Base-by-base conservation (phyloP, 2,113 vertebrate genomes). In the Muntiacus muntjak region DNA sequence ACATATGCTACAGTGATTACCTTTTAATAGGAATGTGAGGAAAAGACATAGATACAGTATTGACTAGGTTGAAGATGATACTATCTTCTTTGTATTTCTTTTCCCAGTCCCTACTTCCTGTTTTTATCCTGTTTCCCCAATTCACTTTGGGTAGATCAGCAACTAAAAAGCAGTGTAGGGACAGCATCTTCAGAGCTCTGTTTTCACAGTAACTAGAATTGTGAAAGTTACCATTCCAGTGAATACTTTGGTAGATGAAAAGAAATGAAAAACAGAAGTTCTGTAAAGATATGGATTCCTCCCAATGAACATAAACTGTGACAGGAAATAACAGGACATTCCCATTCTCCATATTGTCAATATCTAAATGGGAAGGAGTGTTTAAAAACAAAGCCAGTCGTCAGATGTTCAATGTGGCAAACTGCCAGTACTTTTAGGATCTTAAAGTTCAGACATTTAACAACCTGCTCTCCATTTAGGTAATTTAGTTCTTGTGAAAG, bases 371-470 rank as follows among this genome's bases (percentile, higher is more conserved):
- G 40, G 40, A 76, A 96, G 58, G 64, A 74, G 47, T 97, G 28
- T 92, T 98, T 96, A 95, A 82, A 89, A 98, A 95, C 45, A 98
- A 96, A 96, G 55, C 26, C 92, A 58, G 78, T 86, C 52, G 4
- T 93, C 76, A 98, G 45, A 92, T 95, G 93, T 98, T 98, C 92
- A 95, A 95, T 71, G 92, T 91, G 67, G 81, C 58, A 85, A 97
- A 60, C 40, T 96, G 71, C 78, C 97, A 96, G n/a, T 76, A 25
- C 64, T 97, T 98, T 97, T 92, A 97, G 92, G 9, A 89, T 91
- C 58, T 95, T 96, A 47, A 97, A 97, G 87, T 97, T 97, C 40
- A 92, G 94, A 93, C 67, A 94, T 98, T 97, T 96, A 97, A 97
- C 87, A 96, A 91, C 62, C 54, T 91, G 40, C 82, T 92, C 58